Evolutionary conservation across 2,797 vertebrate species (phyloP).

Genomic region (Macropus fuliginosus): DNA sequence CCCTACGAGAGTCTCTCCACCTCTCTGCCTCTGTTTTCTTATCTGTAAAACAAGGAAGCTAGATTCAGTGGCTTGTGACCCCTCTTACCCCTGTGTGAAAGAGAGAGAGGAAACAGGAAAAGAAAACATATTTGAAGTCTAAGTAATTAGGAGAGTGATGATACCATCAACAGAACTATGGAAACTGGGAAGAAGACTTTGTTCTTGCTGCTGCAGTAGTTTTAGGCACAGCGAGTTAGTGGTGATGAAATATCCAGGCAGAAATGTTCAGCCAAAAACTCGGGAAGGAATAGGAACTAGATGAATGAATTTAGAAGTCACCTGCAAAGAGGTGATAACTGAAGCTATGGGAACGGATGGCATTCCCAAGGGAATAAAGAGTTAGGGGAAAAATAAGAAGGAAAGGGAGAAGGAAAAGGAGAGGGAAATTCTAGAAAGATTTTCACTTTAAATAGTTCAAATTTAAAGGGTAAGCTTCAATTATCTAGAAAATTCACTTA

Average conservation of each 20-base stretch:
- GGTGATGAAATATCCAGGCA: background rate
- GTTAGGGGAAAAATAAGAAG: background rate
- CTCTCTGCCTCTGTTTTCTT: background rate
- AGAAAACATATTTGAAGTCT: background rate
- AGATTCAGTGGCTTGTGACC: background rate
- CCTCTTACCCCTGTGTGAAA: background rate
- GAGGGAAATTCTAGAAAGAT: background rate
- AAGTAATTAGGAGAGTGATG: background rate
- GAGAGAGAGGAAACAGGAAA: background rate
- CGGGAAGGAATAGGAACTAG: background rate
- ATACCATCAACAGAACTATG: background rate
- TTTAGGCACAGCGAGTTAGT: background rate
- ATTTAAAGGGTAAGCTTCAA: background rate
- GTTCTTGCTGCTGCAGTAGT: background rate
- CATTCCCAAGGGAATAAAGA: background rate
- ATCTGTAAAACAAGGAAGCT: background rate
- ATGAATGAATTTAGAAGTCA: background rate
- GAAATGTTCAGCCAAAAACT: background rate
- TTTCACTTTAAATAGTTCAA: background rate
- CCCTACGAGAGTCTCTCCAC: background rate
- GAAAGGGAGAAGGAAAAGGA: too few relatives aligned
- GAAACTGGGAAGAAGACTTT: background rate
- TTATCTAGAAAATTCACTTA: background rate
- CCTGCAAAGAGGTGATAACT: background rate
- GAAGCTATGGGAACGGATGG: background rate